Percentiles rank a stretch among this genome's conserved stretches.
These are phyloP conservation scores for Bergia puertoricense DNA, from an alignment of 92 coral and sea anemone genomes.

Conservation along the genomic window DNA sequence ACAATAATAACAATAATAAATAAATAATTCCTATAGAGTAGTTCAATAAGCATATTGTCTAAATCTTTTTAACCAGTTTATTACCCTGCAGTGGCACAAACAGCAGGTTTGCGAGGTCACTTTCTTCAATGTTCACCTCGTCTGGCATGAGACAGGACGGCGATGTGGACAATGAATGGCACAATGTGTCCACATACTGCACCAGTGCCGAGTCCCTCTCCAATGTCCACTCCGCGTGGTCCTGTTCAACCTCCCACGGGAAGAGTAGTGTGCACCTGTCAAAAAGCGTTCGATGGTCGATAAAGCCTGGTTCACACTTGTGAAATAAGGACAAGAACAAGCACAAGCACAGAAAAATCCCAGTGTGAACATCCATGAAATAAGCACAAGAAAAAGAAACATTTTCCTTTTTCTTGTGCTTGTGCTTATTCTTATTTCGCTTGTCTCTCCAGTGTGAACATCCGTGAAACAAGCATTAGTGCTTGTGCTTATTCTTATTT, in stretches of 20 bases:
- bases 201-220: slow-evolving; percentile 81
- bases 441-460: too few relatives aligned
- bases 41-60: background rate
- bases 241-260: slow-evolving; percentile 80
- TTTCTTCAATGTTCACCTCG: slow-evolving; percentile 71
- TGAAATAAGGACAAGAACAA: too few relatives aligned
- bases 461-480: too few relatives aligned
- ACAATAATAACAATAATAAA: background rate
- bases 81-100: slow-evolving; percentile 76
- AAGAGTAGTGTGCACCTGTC: slow-evolving; percentile 77
- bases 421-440: too few relatives aligned
- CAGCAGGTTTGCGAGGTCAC: slow-evolving; percentile 65
- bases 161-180: slow-evolving; percentile 81
- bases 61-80: background rate
- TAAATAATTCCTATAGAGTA: too few relatives aligned
- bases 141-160: slow-evolving; percentile 96
- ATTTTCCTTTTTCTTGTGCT: too few relatives aligned
- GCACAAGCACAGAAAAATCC: too few relatives aligned
- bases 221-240: slow-evolving; percentile 80
- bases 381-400: too few relatives aligned
- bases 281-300: background rate
- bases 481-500: too few relatives aligned
- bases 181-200: slow-evolving; percentile 73
- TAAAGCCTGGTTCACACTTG: background rate
- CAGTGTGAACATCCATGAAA: too few relatives aligned